phyloP scores from a whole-genome alignment of 2,113 vertebrate genomes.

The Hystrix brachyura region DNA sequence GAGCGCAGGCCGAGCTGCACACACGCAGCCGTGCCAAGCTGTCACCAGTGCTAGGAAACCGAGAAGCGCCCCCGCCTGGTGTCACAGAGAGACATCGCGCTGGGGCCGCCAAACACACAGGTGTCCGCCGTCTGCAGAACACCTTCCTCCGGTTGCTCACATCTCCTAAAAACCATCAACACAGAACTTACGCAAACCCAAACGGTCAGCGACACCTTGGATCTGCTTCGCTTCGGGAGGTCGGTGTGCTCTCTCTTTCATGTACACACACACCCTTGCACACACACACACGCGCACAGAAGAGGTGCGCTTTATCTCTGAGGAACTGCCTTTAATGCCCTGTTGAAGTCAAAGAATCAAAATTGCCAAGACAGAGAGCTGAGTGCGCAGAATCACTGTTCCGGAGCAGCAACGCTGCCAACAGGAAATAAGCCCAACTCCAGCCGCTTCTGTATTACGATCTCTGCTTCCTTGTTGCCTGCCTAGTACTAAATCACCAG shows the following conservation, averaged over 20 bases:
- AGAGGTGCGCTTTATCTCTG: neutral
- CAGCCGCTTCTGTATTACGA: constrained; percentile 84
- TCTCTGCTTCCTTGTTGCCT: constrained; percentile 64
- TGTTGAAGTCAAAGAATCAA: constrained; percentile 52
- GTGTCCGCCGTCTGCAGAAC: constrained; percentile 11
- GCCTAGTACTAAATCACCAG: neutral
- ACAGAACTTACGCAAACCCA: neutral
- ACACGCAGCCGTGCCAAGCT: neutral
- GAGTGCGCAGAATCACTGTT: constrained; percentile 72
- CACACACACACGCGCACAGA: neutral
- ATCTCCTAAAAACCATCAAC: neutral
- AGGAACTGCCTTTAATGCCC: constrained; percentile 45
- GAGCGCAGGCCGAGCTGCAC: neutral
- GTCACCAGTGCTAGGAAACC: neutral
- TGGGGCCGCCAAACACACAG: neutral
- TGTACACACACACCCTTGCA: neutral
- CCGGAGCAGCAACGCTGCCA: constrained; percentile 80
- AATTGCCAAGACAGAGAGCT: constrained; percentile 75
- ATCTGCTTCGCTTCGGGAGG: neutral
- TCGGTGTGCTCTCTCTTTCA: neutral
- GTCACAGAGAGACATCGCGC: neutral
- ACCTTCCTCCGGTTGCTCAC: neutral
- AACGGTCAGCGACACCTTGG: neutral
- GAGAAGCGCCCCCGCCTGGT: neutral
- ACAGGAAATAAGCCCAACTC: constrained; percentile 89